These are phyloP conservation scores for Perccottus glenii DNA, from an alignment of 2,113 vertebrate species.

Conservation along the genomic window DNA sequence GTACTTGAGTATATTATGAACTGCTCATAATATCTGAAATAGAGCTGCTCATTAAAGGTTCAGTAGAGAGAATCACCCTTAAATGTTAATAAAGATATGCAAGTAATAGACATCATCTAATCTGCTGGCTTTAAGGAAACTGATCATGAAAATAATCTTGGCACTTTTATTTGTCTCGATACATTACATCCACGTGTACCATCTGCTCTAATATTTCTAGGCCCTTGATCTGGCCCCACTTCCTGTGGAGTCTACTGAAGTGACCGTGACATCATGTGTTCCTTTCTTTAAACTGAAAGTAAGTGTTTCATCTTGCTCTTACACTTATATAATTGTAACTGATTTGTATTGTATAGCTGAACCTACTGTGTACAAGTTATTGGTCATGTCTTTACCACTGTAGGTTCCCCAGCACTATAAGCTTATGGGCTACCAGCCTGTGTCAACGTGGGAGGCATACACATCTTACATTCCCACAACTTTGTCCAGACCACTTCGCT, in stretches of 20 bases:
- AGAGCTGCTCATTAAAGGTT: no score
- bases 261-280: constrained; percentile 71
- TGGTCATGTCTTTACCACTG: not conserved
- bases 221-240: constrained; percentile 72
- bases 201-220: constrained; percentile 73
- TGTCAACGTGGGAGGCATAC: constrained; percentile 75
- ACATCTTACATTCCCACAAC: constrained; percentile 72
- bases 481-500: constrained; percentile 77
- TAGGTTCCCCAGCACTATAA: constrained; percentile 87
- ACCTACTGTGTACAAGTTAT: no score
- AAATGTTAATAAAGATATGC: no score
- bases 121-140: not conserved
- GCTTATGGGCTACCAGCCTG: constrained; percentile 81
- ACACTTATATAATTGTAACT: not conserved
- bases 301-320: constrained; percentile 9
- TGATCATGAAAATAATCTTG: no score
- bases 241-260: constrained; percentile 72
- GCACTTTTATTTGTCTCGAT: not conserved
- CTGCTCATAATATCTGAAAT: no score
- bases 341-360: no score
- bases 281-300: constrained; percentile 87
- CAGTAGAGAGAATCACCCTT: no score
- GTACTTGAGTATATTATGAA: constrained; percentile 40
- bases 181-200: constrained; percentile 29
- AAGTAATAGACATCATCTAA: not conserved